Percentiles rank a stretch among this genome's conserved stretches.
Evolutionary conservation across 2,113 vertebrate genomes (phyloP).

Genomic region (Strix uralensis): DNA sequence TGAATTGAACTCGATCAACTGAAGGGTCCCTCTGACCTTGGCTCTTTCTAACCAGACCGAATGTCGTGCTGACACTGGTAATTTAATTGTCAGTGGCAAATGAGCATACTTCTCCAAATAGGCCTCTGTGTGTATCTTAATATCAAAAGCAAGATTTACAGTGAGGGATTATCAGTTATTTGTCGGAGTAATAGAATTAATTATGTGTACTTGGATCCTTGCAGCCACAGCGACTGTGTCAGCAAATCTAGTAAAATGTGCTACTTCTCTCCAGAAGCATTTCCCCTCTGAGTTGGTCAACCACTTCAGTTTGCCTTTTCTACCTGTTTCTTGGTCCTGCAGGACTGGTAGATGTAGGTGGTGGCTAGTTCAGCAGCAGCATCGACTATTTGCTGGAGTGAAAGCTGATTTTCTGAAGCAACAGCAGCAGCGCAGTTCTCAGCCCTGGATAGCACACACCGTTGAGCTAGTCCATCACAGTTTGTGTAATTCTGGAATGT

Average conservation of each 20-base stretch:
- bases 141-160: background rate
- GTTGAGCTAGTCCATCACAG: background rate
- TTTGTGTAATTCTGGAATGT: background rate
- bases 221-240: background rate
- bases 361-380: background rate
- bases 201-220: background rate
- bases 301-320: background rate
- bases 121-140: background rate
- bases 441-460: background rate
- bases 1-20: background rate
- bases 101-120: background rate
- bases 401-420: background rate
- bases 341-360: background rate
- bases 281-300: background rate
- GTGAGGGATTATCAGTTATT: background rate
- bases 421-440: background rate
- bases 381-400: rapidly evolving
- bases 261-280: background rate
- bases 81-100: background rate
- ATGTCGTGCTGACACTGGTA: background rate
- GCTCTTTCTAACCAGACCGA: background rate
- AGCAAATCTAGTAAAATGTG: background rate
- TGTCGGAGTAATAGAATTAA: background rate
- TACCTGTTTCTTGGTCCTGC: background rate
- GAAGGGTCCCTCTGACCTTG: background rate